Conservation (phyloP, 2,113 vertebrate genomes). For the Lagenorhynchus albirostris region DNA sequence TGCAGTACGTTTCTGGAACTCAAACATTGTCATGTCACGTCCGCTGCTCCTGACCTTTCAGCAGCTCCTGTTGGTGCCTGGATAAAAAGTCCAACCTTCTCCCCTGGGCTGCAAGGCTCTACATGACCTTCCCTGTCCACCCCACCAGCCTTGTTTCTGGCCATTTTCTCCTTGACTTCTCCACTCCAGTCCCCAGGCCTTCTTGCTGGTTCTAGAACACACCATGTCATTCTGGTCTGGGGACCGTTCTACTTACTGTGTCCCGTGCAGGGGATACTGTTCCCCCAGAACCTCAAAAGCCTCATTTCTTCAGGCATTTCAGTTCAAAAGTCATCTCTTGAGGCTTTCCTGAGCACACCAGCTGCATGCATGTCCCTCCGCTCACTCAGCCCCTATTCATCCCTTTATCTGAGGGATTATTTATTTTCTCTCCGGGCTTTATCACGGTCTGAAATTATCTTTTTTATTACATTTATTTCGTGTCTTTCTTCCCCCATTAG, state of each 20-base stretch:
- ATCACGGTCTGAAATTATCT: not conserved
- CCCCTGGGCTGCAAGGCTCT: not conserved
- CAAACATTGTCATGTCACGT: not conserved
- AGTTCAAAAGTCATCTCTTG: not conserved
- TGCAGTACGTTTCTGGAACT: not conserved
- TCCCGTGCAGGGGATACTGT: not conserved
- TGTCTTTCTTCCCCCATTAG: not conserved
- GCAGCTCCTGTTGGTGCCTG: not conserved
- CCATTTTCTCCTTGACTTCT: not conserved
- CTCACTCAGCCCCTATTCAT: not conserved
- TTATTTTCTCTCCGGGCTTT: not conserved
- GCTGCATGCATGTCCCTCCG: not conserved
- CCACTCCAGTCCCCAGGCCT: not conserved
- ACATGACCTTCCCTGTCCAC: not conserved
- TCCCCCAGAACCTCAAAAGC: no score
- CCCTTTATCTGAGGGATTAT: not conserved
- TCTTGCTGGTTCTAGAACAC: not conserved
- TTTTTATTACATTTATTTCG: not conserved
- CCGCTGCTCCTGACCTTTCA: not conserved
- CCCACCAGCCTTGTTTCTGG: not conserved
- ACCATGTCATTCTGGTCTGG: rapidly evolving
- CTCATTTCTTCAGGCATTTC: not conserved
- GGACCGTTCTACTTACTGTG: not conserved
- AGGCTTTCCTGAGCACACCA: not conserved
- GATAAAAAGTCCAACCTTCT: not conserved